phyloP scores from a whole-genome alignment of 2,888 invertebrate genomes.

The Oscheius sp. region DNA sequence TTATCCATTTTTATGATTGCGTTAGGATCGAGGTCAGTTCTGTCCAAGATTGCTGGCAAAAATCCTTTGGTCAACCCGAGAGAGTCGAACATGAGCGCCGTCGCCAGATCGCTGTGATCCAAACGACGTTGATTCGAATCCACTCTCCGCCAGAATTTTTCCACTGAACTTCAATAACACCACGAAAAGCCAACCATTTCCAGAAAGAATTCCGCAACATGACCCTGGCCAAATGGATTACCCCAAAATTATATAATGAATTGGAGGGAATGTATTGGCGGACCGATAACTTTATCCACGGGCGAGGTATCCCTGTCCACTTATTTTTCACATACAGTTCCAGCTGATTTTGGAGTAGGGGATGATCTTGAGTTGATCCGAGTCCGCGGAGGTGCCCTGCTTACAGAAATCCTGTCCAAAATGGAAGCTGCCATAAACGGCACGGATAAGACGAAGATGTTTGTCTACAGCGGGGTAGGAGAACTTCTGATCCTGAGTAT shows the following conservation, averaged over 20 bases:
- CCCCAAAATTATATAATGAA: conserved; percentile 18
- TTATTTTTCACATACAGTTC: not conserved
- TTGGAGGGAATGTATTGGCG: conserved; percentile 13
- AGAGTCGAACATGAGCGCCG: too few species aligned
- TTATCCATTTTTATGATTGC: conserved; percentile 33
- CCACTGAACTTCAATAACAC: too few species aligned
- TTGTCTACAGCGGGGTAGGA: conserved; percentile 36
- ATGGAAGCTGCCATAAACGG: conserved; percentile 19
- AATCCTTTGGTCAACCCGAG: too few species aligned
- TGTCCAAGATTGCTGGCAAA: too few species aligned
- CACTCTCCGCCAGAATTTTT: too few species aligned
- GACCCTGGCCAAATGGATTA: conserved; percentile 32
- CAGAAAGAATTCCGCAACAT: conserved; percentile 34
- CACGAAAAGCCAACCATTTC: not conserved
- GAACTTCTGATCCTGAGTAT: not conserved
- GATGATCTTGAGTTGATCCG: conserved; percentile 22
- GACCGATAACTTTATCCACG: conserved; percentile 26
- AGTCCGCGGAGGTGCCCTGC: conserved; percentile 31
- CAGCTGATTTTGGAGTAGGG: conserved; percentile 35
- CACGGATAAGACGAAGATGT: conserved; percentile 31
- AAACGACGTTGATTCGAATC: too few species aligned
- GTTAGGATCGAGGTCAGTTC: conserved; percentile 7
- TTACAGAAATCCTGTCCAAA: conserved; percentile 32
- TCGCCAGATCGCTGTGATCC: too few species aligned
- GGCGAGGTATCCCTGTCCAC: conserved; percentile 12